Percentiles rank a stretch among this genome's conserved stretches.
phyloP scores from a whole-genome alignment of 2,113 vertebrate species.

The Columbina picui region DNA sequence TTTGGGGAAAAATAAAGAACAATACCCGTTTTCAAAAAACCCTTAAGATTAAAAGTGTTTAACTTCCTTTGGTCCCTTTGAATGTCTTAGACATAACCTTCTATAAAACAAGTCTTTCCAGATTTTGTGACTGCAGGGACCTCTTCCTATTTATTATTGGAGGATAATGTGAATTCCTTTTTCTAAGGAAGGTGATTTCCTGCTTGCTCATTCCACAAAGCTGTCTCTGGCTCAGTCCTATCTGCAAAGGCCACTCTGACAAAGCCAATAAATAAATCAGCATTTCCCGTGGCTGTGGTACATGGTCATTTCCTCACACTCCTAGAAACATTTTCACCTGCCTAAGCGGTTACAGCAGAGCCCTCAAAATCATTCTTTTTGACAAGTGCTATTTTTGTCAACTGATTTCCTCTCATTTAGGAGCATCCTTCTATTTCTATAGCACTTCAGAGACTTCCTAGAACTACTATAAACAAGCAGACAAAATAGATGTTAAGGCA shows the following conservation, averaged over 20 bases:
- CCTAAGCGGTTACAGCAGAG: neutral
- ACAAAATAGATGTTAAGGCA: neutral
- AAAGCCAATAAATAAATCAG: slow-evolving; percentile 39
- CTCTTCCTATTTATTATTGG: slow-evolving; percentile 17
- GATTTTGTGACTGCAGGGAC: neutral
- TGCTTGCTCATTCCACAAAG: neutral
- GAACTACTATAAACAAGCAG: neutral
- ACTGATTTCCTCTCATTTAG: slow-evolving; percentile 28
- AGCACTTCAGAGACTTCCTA: slow-evolving; percentile 30
- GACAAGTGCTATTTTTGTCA: neutral
- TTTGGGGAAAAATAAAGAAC: neutral
- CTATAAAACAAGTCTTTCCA: neutral
- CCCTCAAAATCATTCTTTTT: neutral
- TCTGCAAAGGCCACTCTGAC: neutral
- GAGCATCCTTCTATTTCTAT: slow-evolving; percentile 25
- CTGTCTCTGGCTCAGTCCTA: neutral
- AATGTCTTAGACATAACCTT: neutral
- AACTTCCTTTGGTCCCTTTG: neutral
- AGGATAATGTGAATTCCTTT: neutral
- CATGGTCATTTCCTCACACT: slow-evolving; percentile 5
- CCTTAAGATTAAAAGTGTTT: neutral
- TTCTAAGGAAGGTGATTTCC: neutral
- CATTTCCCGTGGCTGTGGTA: slow-evolving; percentile 50
- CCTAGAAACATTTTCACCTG: slow-evolving; percentile 25
- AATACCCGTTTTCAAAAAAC: neutral